phyloP scores from a whole-genome alignment of 1,140 invertebrate species.

The Tetramorium parvispinum region DNA sequence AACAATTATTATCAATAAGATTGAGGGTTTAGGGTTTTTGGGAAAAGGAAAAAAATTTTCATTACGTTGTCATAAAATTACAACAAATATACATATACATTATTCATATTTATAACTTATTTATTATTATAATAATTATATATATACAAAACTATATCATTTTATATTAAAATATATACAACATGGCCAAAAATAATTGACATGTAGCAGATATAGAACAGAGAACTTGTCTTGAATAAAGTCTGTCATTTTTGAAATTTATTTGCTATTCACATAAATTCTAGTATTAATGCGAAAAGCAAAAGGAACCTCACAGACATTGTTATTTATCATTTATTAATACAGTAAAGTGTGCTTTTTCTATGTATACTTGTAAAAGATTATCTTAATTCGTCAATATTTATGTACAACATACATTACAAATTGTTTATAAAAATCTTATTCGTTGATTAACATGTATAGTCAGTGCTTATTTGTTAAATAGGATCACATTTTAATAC shows the following conservation, averaged over 20 bases:
- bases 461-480: not conserved
- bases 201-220: not conserved
- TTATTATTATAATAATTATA: too few relatives aligned
- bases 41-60: too few relatives aligned
- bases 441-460: not conserved
- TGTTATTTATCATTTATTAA: constrained; percentile 65
- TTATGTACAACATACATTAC: not conserved
- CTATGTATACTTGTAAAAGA: not conserved
- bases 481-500: constrained; percentile 2
- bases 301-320: not conserved
- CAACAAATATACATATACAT: not conserved
- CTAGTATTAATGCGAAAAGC: not conserved
- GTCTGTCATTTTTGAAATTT: not conserved
- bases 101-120: not conserved
- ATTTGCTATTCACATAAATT: not conserved
- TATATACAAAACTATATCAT: not conserved
- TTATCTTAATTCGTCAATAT: constrained; percentile 26
- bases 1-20: too few relatives aligned
- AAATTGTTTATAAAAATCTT: constrained; percentile 33
- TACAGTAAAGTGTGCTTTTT: not conserved
- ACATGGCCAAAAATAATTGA: not conserved
- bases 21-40: too few relatives aligned
- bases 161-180: constrained; percentile 44
- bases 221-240: not conserved
- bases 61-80: not conserved